Base-by-base conservation (phyloP, 2,113 vertebrate genomes). In the Lethenteron camtschaticum region DNA sequence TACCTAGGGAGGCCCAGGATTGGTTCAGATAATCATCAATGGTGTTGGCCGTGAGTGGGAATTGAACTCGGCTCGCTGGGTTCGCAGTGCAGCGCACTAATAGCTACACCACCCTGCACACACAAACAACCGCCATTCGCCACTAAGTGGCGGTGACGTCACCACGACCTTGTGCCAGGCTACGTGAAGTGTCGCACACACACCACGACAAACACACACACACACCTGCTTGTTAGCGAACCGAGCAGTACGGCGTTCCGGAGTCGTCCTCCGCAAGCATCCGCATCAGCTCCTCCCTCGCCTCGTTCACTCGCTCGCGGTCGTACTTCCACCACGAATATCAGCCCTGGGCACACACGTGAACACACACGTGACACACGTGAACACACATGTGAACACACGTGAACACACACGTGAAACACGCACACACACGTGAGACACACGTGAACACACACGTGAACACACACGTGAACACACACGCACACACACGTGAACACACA, bases 321-420 rank as follows among this genome's bases (percentile, higher is more conserved):
- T 87, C 85, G 11, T 88, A 70, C 84, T 88, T 87, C 84, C 68
- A 88, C 83, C 18, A 87, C 85, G 55, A 89, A 88, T 74, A 88
- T 86, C 58, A 88, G 76, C 70, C 84, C 85, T 88, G 77, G 57
- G 68, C 12, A 71, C 68, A 70, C 10, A 66, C 63, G 20, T n/a
- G 60, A 6, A 66, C 60, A 66, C 59, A 24, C 24, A 75, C 57
- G 73, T 3, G n/a, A 57, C 9, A 73, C 41, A 20, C 14, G 10
- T 9, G 16, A 9, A 68, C 24, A 55, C 8, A 12, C 68, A 68
- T n/a, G n/a, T n/a, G n/a, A n/a, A 18, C 16, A 18, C 16, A n/a
- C 20, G 3, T 3, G 20, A 24, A 24, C 20, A 24, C 20, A 24
- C 20, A 24, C 20, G 3, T 9, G n/a, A n/a, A n/a, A n/a, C n/a